These are phyloP conservation scores for Protomyctophum bolini DNA, from an alignment of 2,113 vertebrate genomes.

Conservation along the genomic window DNA sequence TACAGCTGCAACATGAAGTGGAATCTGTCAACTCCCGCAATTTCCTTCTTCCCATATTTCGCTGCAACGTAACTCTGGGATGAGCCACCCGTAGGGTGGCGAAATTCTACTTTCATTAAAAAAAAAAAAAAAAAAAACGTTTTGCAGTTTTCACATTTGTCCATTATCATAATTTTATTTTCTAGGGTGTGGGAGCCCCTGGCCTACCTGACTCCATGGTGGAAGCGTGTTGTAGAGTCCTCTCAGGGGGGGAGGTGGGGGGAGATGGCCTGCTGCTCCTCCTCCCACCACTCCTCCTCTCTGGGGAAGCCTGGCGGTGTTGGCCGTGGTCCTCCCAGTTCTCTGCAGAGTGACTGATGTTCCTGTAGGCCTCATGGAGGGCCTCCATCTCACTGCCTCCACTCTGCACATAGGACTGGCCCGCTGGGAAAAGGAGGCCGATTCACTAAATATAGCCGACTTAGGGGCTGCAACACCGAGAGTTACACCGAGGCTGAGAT, in stretches of 20 bases:
- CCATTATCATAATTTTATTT: no score
- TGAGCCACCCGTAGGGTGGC: no score
- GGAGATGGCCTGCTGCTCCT: slow-evolving; percentile 15
- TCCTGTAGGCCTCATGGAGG: slow-evolving; percentile 84
- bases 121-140: no score
- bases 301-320: not conserved
- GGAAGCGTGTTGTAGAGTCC: slow-evolving; percentile 51
- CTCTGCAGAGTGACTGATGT: slow-evolving; percentile 76
- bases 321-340: slow-evolving; percentile 67
- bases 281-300: not conserved
- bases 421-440: slow-evolving; percentile 25
- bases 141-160: no score
- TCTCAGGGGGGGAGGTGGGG: slow-evolving; percentile 31
- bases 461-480: no score
- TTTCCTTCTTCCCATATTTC: no score
- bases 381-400: slow-evolving; percentile 86
- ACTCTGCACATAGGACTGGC: slow-evolving; percentile 76
- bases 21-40: no score
- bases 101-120: no score
- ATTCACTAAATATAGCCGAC: no score
- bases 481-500: no score
- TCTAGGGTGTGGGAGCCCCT: not conserved
- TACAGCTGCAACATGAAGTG: no score
- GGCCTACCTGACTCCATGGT: slow-evolving; percentile 75
- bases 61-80: no score